These are phyloP conservation scores for Acanthurus lineatus DNA, from an alignment of 2,797 vertebrate species.

Conservation along the genomic window DNA sequence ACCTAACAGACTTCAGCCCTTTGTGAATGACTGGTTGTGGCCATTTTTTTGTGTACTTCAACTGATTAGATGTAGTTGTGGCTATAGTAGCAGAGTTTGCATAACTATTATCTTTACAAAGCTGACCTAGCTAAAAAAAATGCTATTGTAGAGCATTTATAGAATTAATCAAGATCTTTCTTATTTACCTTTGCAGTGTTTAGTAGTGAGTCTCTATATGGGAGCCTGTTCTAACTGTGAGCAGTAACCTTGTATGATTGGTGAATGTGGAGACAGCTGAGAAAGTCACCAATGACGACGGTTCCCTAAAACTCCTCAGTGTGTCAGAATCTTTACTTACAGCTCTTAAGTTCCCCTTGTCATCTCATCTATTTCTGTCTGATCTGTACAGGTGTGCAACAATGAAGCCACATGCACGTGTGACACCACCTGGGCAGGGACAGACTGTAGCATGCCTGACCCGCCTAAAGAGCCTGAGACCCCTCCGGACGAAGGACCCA, in stretches of 20 bases:
- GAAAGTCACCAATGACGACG: not conserved
- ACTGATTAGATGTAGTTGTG: not conserved
- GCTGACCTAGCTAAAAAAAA: not conserved
- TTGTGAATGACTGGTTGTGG: not conserved
- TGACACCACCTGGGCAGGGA: conserved; percentile 96
- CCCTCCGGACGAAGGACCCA: conserved; percentile 91
- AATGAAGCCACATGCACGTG: conserved; percentile 98
- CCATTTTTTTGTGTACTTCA: not conserved
- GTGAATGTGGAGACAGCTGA: not conserved
- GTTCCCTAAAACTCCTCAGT: not conserved
- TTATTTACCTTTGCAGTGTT: too few relatives aligned
- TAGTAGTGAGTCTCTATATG: not conserved
- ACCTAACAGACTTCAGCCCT: not conserved
- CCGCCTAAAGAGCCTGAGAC: conserved; percentile 88
- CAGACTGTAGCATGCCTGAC: conserved; percentile 98
- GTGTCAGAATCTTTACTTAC: conserved; percentile 42
- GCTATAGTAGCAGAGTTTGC: not conserved
- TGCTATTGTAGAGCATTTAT: not conserved
- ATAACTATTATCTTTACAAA: conserved; percentile 7
- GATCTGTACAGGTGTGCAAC: conserved; percentile 91
- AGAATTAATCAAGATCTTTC: not conserved
- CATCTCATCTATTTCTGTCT: conserved; percentile 39
- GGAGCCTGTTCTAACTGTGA: not conserved
- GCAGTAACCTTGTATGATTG: not conserved
- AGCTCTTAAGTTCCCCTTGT: not conserved